Evolutionary conservation across 1,140 invertebrate species (phyloP).

Genomic region (Tenebrio molitor): DNA sequence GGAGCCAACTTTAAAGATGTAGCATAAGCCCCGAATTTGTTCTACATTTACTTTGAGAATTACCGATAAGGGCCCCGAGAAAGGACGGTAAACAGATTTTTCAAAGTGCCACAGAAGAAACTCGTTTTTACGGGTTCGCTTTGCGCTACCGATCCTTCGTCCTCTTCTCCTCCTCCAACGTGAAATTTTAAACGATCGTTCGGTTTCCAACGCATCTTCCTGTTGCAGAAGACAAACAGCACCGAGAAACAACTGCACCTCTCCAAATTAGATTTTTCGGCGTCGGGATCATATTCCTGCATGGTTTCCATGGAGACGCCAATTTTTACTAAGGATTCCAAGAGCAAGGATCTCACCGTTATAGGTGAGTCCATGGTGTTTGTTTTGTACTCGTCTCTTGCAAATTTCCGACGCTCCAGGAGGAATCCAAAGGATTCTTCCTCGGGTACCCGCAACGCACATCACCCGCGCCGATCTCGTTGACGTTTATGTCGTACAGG

Average conservation of each 20-base stretch:
- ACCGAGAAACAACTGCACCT: conserved; percentile 82
- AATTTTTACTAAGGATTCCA: conserved; percentile 82
- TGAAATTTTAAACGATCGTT: too few species aligned
- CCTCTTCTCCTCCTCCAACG: too few species aligned
- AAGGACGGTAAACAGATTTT: conserved; percentile 8
- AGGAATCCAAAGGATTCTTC: too few species aligned
- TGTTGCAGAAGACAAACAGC: conserved; percentile 76
- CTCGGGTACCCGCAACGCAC: conserved; percentile 2
- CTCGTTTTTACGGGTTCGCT: background rate
- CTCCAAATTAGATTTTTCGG: conserved; percentile 80
- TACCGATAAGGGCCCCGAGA: conserved; percentile 11
- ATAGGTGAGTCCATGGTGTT: conserved; percentile 79
- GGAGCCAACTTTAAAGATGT: conserved; percentile 12
- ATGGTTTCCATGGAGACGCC: conserved; percentile 82
- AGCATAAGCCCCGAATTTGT: background rate
- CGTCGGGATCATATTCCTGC: conserved; percentile 80
- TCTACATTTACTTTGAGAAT: conserved; percentile 22
- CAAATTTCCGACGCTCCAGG: too few species aligned
- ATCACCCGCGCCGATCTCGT: background rate
- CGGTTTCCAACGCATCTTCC: too few species aligned
- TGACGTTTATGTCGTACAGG: background rate
- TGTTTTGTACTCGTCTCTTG: too few species aligned
- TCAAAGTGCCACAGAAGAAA: background rate
- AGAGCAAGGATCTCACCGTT: conserved; percentile 78
- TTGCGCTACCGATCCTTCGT: background rate